Evolutionary conservation across 2,888 invertebrate genomes (phyloP).

Genomic region (Ophion slaviceki): DNA sequence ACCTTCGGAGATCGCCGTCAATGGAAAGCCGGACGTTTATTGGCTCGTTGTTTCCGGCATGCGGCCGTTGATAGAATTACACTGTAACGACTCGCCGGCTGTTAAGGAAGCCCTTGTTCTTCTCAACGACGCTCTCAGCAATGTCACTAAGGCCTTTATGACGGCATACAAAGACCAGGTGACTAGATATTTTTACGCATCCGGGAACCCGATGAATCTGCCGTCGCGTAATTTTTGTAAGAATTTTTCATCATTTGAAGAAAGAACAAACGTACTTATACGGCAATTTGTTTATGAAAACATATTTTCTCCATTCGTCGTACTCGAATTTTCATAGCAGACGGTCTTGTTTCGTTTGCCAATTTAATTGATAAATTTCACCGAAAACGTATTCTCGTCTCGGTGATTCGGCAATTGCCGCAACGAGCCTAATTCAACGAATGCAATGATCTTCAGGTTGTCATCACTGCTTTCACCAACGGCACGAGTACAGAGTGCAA

Average conservation of each 20-base stretch:
- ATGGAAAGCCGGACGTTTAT: constrained; percentile 87
- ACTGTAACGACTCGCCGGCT: constrained; percentile 88
- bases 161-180: constrained; percentile 82
- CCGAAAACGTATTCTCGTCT: neutral
- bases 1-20: constrained; percentile 84
- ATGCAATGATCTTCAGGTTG: constrained; percentile 81
- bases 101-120: constrained; percentile 88
- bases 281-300: neutral
- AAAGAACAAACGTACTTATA: neutral
- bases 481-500: constrained; percentile 86
- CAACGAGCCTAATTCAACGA: neutral
- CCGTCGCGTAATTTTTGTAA: neutral
- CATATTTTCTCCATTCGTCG: neutral
- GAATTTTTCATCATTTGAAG: neutral
- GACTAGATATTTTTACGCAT: constrained; percentile 29
- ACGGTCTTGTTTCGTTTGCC: neutral
- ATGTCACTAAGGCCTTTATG: constrained; percentile 79
- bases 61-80: constrained; percentile 87
- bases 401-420: neutral
- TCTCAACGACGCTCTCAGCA: constrained; percentile 84
- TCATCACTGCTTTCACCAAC: constrained; percentile 88
- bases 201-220: neutral
- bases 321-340: too few relatives aligned
- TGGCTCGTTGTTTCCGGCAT: constrained; percentile 88
- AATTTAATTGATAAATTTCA: neutral